These are phyloP conservation scores for Hydractinia echinata DNA, from an alignment of 30 jellyfish, hydroid and myxozoan species.

Conservation along the genomic window DNA sequence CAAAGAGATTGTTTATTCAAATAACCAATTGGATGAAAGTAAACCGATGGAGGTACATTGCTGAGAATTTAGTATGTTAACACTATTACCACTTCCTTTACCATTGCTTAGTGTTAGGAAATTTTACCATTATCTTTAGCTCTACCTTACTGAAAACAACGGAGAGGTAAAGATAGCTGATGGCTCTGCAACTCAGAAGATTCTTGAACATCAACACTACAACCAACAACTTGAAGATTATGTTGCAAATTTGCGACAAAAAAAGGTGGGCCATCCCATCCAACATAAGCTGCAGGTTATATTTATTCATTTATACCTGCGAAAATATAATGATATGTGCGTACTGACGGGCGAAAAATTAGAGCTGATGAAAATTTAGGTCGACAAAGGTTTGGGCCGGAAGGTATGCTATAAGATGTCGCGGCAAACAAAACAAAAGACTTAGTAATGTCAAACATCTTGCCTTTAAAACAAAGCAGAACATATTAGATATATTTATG, in stretches of 20 bases:
- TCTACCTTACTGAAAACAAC: constrained; percentile 10
- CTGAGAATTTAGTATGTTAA: neutral
- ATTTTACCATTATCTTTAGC: neutral
- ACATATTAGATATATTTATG: too few species aligned
- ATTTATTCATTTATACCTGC: too few species aligned
- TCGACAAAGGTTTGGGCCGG: too few species aligned
- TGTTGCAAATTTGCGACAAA: neutral
- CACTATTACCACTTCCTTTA: too few species aligned
- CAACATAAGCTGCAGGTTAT: too few species aligned
- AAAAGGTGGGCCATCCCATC: neutral
- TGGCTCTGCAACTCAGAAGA: constrained; percentile 2
- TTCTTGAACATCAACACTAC: neutral
- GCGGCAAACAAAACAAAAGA: too few species aligned
- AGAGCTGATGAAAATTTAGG: too few species aligned
- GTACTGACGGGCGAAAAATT: too few species aligned
- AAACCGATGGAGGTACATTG: constrained; percentile 32
- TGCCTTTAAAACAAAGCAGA: too few species aligned
- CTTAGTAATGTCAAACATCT: too few species aligned
- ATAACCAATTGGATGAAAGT: neutral
- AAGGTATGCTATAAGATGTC: too few species aligned
- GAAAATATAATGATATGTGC: too few species aligned
- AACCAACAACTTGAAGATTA: constrained; percentile 6
- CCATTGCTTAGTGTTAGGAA: neutral
- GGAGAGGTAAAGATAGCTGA: neutral
- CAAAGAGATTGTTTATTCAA: constrained; percentile 21